Base-by-base conservation (phyloP, 92 coral and sea anemone genomes). In the Parazoanthus darwini region DNA sequence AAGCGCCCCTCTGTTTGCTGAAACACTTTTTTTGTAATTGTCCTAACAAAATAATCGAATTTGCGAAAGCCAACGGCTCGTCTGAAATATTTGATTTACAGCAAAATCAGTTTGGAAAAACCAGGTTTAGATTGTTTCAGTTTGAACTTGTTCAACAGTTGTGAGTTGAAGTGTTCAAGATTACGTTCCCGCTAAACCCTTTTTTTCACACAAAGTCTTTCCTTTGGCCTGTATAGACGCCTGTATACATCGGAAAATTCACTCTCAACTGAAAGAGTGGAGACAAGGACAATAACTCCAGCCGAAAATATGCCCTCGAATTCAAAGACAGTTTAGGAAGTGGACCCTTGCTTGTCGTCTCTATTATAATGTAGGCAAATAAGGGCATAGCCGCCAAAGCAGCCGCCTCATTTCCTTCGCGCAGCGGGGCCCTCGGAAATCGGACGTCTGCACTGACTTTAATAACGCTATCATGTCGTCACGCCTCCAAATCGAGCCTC, bases 281-380 rank as follows among this genome's bases (percentile, higher is more conserved):
- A 29, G 33, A 29, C 33, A 29, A 29, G 33, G 33, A 29, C 33
- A 29, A 29, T 29, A 29, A 29, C 33, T 29, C 33, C 33, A 29
- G 33, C 33, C 33, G 33, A 29, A 29, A 29, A 29, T 29, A 29
- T 29, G 33, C 33, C 33, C 33, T 29, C 33, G 71, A 65, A 65
- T 65, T 65, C 71, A 65, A 65, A 65, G 71, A 65, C 71, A 65
- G 0, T 65, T 65, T 65, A 65, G 71, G 71, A 65, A 65, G 71
- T 65, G 71, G 71, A 65, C 71, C 71, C 71, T 65, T 65, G 71
- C 71, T 65, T 65, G 71, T 65, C 71, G 71, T 65, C 71, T 65
- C 26, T 65, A 14, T 65, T 65, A 65, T 65, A 65, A 65, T 65
- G 71, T 65, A 65, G 0, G 71, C 22, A 65, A 65, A 65, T 65